Evolutionary conservation across 2,113 vertebrate genomes (phyloP).

Genomic region (Myotis brandtii): DNA sequence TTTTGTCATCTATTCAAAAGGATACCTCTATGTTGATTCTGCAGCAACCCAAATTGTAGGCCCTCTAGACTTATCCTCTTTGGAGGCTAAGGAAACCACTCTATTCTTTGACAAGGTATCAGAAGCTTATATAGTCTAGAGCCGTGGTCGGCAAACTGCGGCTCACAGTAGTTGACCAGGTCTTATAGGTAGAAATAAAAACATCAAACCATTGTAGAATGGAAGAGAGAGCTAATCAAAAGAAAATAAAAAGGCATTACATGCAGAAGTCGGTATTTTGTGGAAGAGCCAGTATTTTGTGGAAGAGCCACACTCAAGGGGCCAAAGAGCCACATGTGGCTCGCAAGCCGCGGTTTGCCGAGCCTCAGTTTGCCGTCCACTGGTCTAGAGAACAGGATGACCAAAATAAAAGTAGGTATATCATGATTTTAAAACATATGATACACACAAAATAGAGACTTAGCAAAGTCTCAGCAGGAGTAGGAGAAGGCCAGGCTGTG

Average conservation of each 20-base stretch:
- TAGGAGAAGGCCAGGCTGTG: no score
- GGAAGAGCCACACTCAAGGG: no score
- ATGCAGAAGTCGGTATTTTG: no score
- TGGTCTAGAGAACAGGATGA: neutral
- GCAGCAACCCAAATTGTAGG: neutral
- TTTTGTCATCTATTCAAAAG: neutral
- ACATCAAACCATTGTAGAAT: neutral
- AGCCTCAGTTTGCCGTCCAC: no score
- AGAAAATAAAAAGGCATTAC: slow-evolving; percentile 41
- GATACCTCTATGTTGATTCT: neutral
- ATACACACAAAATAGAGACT: neutral
- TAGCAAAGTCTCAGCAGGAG: neutral
- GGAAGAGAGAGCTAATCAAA: slow-evolving; percentile 52
- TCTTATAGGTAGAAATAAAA: slow-evolving; percentile 19
- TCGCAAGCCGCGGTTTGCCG: no score
- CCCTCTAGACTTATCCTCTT: neutral
- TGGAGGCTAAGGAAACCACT: neutral
- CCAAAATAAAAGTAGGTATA: neutral
- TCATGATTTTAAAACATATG: neutral
- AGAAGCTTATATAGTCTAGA: neutral
- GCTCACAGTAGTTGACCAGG: neutral
- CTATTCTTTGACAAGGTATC: neutral
- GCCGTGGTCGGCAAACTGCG: no score
- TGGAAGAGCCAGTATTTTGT: no score
- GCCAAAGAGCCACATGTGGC: no score